Evolutionary conservation across 2,113 vertebrate genomes (phyloP).

Genomic region (Chaetodon trifascialis): DNA sequence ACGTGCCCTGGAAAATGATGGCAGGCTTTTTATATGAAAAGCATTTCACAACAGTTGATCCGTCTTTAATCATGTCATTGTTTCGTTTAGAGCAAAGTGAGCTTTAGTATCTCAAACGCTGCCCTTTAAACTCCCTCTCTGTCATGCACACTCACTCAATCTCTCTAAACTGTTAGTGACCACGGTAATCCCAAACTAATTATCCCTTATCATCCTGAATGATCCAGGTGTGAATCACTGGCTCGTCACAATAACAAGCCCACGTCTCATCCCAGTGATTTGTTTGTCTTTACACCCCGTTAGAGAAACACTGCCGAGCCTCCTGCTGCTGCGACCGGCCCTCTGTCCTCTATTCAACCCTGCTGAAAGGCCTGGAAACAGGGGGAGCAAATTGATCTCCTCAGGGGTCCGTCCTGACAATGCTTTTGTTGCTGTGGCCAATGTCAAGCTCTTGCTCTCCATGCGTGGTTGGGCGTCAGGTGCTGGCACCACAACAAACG

Average conservation of each 20-base stretch:
- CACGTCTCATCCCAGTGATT: conserved; percentile 69
- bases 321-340: conserved; percentile 65
- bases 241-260: conserved; percentile 67
- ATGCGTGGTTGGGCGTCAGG: conserved; percentile 64
- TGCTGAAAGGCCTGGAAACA: conserved; percentile 70
- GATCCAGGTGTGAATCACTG: conserved; percentile 76
- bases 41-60: neutral
- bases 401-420: conserved; percentile 70
- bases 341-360: conserved; percentile 77
- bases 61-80: neutral
- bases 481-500: conserved; percentile 66
- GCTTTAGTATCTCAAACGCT: neutral
- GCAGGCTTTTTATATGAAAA: neutral
- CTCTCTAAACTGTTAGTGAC: conserved; percentile 29
- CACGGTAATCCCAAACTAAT: conserved; percentile 58
- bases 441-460: conserved; percentile 68
- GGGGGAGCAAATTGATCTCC: conserved; percentile 77
- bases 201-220: conserved; percentile 58
- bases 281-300: conserved; percentile 81
- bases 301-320: conserved; percentile 74
- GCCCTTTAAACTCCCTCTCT: neutral
- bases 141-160: conserved; percentile 1
- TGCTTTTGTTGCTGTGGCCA: conserved; percentile 72
- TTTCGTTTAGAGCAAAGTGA: neutral
- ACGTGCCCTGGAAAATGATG: neutral